Conservation (phyloP, 2,888 invertebrate genomes). For the Silvanus unidentatus region DNA sequence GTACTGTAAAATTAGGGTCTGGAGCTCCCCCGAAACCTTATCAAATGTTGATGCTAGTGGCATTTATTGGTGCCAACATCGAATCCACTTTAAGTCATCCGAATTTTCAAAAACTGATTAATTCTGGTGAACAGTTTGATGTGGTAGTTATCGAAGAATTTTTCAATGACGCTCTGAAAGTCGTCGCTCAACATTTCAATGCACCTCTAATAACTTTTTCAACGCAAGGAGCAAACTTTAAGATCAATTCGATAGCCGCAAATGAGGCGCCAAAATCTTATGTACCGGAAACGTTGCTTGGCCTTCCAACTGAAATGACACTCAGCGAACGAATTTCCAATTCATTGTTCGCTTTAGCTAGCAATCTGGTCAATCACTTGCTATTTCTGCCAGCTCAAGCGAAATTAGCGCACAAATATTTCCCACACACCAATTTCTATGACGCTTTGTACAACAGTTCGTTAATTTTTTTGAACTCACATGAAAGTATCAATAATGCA, state of each 20-base stretch:
- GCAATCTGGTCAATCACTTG: conserved; percentile 18
- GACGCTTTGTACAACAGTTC: conserved; percentile 29
- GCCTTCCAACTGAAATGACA: conserved; percentile 44
- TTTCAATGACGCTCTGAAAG: conserved; percentile 45
- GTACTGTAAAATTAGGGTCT: background rate
- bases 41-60: background rate
- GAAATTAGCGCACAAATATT: conserved; percentile 28
- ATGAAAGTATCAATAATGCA: conserved; percentile 48
- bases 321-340: conserved; percentile 53
- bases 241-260: conserved; percentile 29
- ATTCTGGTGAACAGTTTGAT: conserved; percentile 37
- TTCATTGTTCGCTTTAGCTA: conserved; percentile 30
- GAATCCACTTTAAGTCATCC: conserved; percentile 32
- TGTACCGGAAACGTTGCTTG: conserved; percentile 37
- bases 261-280: conserved; percentile 42
- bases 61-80: background rate
- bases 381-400: conserved; percentile 25
- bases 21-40: too few species aligned
- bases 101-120: conserved; percentile 34
- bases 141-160: conserved; percentile 44
- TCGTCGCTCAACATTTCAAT: conserved; percentile 36
- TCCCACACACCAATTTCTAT: conserved; percentile 28
- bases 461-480: conserved; percentile 36
- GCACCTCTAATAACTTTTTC: conserved; percentile 38
- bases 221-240: conserved; percentile 43